Conservation (phyloP, 2,113 vertebrate species). For the Herpailurus yagouaroundi region DNA sequence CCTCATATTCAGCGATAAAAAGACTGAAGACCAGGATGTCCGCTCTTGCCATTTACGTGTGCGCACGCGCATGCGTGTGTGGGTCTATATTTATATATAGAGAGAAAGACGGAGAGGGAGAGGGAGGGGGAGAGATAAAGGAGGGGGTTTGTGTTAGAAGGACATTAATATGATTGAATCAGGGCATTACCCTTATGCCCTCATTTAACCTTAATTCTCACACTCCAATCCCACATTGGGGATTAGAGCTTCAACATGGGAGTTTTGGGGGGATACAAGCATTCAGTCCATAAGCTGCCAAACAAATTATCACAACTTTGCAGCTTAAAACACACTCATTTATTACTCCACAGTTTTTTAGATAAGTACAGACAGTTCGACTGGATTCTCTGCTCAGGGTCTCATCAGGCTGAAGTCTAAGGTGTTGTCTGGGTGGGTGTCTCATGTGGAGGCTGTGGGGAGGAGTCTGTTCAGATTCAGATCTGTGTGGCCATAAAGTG, state of each 20-base stretch:
- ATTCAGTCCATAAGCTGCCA: background rate
- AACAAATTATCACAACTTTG: background rate
- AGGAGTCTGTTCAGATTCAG: background rate
- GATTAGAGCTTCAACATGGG: background rate
- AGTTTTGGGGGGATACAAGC: background rate
- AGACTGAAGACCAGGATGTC: background rate
- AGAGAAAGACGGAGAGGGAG: background rate
- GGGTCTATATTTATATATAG: rapidly evolving
- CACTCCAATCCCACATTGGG: background rate
- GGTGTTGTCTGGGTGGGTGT: background rate
- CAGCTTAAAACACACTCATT: background rate
- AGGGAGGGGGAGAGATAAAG: background rate
- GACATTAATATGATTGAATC: background rate
- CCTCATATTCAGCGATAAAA: background rate
- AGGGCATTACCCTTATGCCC: background rate
- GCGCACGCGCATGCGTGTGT: background rate
- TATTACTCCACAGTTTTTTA: background rate
- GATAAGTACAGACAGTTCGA: background rate
- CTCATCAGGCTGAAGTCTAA: background rate
- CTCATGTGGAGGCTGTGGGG: background rate
- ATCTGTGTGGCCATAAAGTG: background rate
- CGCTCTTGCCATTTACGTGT: background rate
- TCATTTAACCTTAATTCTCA: background rate
- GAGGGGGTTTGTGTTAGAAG: background rate
- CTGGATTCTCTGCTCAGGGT: background rate